Base-by-base conservation (phyloP, 2,888 invertebrate genomes). In the Hololepta plana region DNA sequence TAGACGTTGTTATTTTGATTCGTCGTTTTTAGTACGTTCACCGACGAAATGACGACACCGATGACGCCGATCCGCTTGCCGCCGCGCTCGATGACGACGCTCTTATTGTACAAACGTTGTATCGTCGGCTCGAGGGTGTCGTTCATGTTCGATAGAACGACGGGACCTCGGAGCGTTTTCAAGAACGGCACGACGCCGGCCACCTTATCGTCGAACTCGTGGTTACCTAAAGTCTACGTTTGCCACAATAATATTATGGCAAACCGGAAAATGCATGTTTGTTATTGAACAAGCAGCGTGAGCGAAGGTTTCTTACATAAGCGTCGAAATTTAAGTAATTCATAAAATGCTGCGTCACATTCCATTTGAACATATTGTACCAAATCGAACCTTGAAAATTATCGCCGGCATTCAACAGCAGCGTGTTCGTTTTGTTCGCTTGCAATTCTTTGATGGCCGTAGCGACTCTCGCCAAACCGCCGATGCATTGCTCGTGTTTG, bases 301-400 rank as follows among this genome's bases (percentile, higher is more conserved):
- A n/a, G n/a, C n/a, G n/a, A n/a, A n/a, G n/a, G 14, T 4, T 25
- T 53, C 58, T 58, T 54, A 79, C 79, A 61, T 79, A 72, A 2
- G 69, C 84, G 46, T 82, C 80, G 39, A 79, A 73, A 1, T 70
- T 67, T 27, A 84, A 45, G 38, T 68, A 51, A 44, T 84, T 82
- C 54, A 84, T 66, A 40, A 85, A 79, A 39, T 70, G 47, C 26
- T 73, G 68, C 0, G 79, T 77, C 1, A 74, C 67, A 36, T 72
- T 72, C 71, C 75, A 76, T 38, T 68, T 65, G n/a, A 72, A 62
- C 4, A 76, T 42, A 10, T 70, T 72, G 43, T 81, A 82, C 76
- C 80, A 85, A n/a, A 80, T 59, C 0, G 82, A 82, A 0, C 85
- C 85, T 46, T 82, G 81, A 47, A 72, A 87, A 45, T 74, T 74